These are phyloP conservation scores for Pionites leucogaster DNA, from an alignment of 2,113 vertebrate species.

Conservation along the genomic window DNA sequence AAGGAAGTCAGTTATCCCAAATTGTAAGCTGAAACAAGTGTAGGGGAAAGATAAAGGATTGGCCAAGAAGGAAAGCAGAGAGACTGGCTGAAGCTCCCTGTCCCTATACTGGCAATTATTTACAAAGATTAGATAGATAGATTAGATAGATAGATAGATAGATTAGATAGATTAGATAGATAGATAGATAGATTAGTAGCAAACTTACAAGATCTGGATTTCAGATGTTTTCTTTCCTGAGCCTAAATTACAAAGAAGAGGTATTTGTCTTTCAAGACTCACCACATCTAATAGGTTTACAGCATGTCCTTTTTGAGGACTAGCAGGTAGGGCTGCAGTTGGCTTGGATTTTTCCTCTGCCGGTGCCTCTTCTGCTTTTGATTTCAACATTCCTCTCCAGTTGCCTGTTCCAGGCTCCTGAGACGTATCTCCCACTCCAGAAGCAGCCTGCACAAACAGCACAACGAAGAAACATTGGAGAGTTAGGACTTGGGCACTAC, in stretches of 20 bases:
- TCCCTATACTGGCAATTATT: no score
- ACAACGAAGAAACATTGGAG: background rate
- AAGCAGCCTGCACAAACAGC: constrained; percentile 62
- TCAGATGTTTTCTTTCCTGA: background rate
- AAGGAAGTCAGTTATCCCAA: no score
- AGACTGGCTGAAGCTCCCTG: no score
- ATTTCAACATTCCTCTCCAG: constrained; percentile 97
- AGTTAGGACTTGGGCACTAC: background rate
- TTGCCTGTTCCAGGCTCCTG: constrained; percentile 86
- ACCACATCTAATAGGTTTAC: constrained; percentile 98
- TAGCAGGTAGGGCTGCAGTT: constrained; percentile 70
- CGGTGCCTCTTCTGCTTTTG: constrained; percentile 79
- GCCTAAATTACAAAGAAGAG: background rate
- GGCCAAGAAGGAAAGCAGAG: no score
- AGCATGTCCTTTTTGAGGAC: constrained; percentile 89
- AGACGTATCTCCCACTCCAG: constrained; percentile 70
- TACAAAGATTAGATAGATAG: no score
- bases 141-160: no score
- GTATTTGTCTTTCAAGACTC: background rate
- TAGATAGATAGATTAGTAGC: no score
- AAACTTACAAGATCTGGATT: background rate
- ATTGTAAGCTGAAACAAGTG: no score
- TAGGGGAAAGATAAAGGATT: no score
- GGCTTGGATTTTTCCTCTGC: constrained; percentile 77
- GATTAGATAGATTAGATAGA: no score